A percentile compares a stretch with the other conserved stretches of the same genome.
phyloP scores from a whole-genome alignment of 2,797 vertebrate genomes.

The Gymnothorax reevesii region DNA sequence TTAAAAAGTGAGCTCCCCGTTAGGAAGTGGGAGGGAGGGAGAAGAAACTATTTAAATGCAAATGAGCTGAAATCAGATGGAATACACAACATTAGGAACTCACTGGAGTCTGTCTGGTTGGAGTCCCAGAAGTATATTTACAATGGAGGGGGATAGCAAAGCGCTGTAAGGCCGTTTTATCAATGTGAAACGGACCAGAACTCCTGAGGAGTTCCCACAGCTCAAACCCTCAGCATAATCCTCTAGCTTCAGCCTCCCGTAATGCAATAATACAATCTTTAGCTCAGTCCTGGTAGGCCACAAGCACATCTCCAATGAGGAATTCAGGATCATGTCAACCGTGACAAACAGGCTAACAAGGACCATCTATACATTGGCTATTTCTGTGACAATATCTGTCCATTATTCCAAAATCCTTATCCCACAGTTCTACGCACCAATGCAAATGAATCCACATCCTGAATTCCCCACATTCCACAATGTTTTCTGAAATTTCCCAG shows the following conservation, averaged over 20 bases:
- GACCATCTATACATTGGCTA: background rate
- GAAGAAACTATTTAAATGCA: conserved; percentile 77
- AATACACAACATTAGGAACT: conserved; percentile 51
- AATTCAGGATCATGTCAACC: background rate
- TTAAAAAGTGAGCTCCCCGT: conserved; percentile 9
- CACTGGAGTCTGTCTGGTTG: conserved; percentile 23
- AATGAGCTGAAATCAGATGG: conserved; percentile 69
- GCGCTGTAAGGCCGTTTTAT: conserved; percentile 59
- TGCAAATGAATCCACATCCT: background rate
- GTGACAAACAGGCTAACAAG: conserved; percentile 7
- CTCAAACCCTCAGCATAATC: conserved; percentile 54
- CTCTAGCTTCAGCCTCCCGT: conserved; percentile 57
- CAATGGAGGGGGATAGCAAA: conserved; percentile 56
- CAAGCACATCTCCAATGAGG: conserved; percentile 28
- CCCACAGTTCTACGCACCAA: background rate
- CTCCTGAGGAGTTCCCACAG: conserved; percentile 17
- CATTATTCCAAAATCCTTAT: background rate
- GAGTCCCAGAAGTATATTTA: conserved; percentile 56
- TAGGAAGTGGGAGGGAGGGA: conserved; percentile 45
- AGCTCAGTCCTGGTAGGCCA: background rate
- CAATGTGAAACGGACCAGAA: conserved; percentile 39
- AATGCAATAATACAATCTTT: conserved; percentile 61
- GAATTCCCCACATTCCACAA: background rate
- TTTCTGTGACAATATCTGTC: background rate
- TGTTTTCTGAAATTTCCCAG: background rate